Evolutionary conservation across 1,140 invertebrate genomes (phyloP).

Genomic region (Polyergus mexicanus): DNA sequence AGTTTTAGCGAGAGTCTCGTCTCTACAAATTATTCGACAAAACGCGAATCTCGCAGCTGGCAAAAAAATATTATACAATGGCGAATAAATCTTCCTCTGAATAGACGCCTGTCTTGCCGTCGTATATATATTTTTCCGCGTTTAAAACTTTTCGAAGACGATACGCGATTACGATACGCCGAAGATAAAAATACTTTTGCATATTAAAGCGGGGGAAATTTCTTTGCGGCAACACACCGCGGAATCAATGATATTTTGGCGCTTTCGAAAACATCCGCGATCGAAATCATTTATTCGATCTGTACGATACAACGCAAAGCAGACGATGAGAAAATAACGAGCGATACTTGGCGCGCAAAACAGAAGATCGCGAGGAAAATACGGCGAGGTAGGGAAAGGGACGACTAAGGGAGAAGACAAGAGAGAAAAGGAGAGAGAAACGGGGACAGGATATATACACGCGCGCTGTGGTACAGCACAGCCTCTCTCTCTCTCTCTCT

Average conservation of each 20-base stretch:
- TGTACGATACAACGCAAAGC: constrained; percentile 7
- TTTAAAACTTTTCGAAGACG: neutral
- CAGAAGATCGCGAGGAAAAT: constrained; percentile 40
- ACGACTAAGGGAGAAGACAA: neutral
- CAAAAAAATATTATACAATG: neutral
- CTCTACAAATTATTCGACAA: neutral
- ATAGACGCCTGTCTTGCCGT: neutral
- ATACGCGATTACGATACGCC: constrained; percentile 1
- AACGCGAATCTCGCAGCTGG: neutral
- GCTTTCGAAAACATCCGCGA: constrained; percentile 17
- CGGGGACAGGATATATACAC: constrained; percentile 73
- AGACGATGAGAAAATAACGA: constrained; percentile 40
- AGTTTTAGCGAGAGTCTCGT: neutral
- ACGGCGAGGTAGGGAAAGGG: constrained; percentile 2
- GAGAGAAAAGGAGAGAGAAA: constrained; percentile 43
- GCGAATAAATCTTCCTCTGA: neutral
- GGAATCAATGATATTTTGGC: neutral
- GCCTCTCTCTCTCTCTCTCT: constrained; percentile 56
- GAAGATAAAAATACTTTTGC: neutral
- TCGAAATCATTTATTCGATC: constrained; percentile 8
- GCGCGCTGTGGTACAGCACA: constrained; percentile 64
- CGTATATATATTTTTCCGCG: neutral
- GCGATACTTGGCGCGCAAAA: constrained; percentile 46
- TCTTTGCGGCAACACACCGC: neutral
- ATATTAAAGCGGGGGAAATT: constrained; percentile 12